Percentiles rank a stretch among this genome's conserved stretches.
Conservation (phyloP, 1,140 invertebrate genomes). For the Caligus rogercresseyi region DNA sequence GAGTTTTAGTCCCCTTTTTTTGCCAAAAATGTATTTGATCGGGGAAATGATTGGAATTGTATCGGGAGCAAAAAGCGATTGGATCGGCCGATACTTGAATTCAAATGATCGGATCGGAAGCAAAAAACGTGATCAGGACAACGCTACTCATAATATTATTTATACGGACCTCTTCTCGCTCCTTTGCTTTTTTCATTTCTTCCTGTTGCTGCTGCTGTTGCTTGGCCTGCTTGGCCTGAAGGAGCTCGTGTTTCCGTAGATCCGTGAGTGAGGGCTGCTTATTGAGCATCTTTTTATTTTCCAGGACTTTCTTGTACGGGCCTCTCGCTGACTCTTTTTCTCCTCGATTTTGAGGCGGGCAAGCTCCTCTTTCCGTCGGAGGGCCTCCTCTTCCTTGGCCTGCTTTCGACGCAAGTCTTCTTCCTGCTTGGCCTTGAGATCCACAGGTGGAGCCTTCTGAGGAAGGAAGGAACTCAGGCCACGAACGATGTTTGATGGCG, state of each 20-base stretch:
- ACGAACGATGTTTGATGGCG: background rate
- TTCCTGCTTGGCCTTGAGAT: background rate
- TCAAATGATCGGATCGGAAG: too few species aligned
- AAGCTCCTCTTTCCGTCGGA: background rate
- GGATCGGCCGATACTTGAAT: too few species aligned
- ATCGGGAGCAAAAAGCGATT: too few species aligned
- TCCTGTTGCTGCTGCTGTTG: too few species aligned
- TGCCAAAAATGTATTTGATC: too few species aligned
- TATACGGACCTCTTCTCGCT: background rate
- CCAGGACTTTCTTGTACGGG: background rate
- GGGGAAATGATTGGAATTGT: too few species aligned
- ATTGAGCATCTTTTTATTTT: background rate
- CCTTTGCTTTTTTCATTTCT: too few species aligned
- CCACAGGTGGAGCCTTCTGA: background rate
- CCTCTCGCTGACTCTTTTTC: background rate
- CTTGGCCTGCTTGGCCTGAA: too few species aligned
- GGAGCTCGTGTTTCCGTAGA: background rate
- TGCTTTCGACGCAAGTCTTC: background rate
- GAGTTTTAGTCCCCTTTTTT: too few species aligned
- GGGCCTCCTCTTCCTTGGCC: background rate
- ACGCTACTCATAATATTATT: too few species aligned
- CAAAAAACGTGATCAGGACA: too few species aligned
- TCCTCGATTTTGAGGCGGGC: background rate
- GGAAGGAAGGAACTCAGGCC: background rate
- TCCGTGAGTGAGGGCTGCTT: background rate